Evolutionary conservation across 2,888 invertebrate species (phyloP).

Genomic region (Dendrolimus houi): DNA sequence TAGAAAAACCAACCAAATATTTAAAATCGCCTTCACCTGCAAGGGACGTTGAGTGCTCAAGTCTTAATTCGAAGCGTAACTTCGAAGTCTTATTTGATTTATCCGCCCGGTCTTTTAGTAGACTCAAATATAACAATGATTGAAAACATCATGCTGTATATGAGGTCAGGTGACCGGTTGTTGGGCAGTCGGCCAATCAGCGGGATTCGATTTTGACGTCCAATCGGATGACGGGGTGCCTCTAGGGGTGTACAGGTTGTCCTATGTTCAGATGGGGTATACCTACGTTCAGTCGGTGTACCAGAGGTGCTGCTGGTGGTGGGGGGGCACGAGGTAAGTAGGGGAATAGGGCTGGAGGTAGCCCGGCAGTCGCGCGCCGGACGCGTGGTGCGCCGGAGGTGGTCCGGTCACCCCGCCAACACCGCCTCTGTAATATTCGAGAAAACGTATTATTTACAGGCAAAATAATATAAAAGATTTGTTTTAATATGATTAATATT

Average conservation of each 20-base stretch:
- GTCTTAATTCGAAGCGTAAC: background rate
- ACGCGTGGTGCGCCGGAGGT: slow-evolving; percentile 90
- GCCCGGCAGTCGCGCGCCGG: slow-evolving; percentile 73
- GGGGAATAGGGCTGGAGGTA: slow-evolving; percentile 71
- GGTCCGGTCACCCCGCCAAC: slow-evolving; percentile 83
- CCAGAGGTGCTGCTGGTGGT: slow-evolving; percentile 83
- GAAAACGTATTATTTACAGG: too few relatives aligned
- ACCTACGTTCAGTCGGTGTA: slow-evolving; percentile 78
- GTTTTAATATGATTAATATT: too few relatives aligned
- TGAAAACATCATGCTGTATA: too few relatives aligned
- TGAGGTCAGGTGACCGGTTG: too few relatives aligned
- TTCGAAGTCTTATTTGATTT: too few relatives aligned
- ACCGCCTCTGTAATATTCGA: slow-evolving; percentile 47
- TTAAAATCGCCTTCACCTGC: slow-evolving; percentile 18
- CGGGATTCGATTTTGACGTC: too few relatives aligned
- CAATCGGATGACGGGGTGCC: background rate
- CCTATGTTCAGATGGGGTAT: background rate
- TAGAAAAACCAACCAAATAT: slow-evolving; percentile 21
- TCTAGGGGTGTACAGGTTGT: background rate
- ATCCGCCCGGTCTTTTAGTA: too few relatives aligned
- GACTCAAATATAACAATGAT: too few relatives aligned
- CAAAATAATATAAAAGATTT: too few relatives aligned
- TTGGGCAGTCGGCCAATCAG: too few relatives aligned
- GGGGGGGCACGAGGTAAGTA: slow-evolving; percentile 60
- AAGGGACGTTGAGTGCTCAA: slow-evolving; percentile 26